Evolutionary conservation across 2,113 vertebrate species (phyloP), one percentile per base, ranked within the genome.

Genomic region (Kryptolebias marmoratus): DNA sequence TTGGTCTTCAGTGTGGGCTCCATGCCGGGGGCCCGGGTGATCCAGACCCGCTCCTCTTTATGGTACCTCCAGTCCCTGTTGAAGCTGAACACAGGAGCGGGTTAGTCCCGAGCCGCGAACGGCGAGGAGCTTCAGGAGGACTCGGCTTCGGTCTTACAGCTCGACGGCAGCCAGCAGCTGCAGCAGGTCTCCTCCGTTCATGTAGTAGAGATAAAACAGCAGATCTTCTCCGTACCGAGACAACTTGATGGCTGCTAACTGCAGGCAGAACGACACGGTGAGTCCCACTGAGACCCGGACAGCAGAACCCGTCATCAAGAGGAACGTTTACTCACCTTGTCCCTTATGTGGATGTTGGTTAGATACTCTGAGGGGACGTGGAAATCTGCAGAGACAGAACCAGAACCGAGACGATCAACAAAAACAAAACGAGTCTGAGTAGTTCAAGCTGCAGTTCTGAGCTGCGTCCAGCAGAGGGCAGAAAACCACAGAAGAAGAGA

Each of bases 291-390:
- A 22, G 22, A 22, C 22, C 22, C 22, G 22, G 22, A 47, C n/a
- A 22, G 11, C 16, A 53, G 16, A 53, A 57, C 30, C 1, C 5
- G 14, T 57, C 28, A 56, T 10, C 13, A 48, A 14, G 47, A 5
- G 52, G 2, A 8, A 1, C 28, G 14, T 5, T 7, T 36, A n/a
- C 47, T 0, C 93, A 99, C 97, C 96, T 99, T 99, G 94, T 99
- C 97, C 94, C 98, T 95, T 96, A 99, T 99, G 94, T 99, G 98
- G 95, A 99, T 99, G 95, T 99, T 99, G 93, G 98, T 99, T 96
- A 99, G 95, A 95, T 99, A 99, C 89, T 99, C 98, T 87, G 98
- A 99, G 64, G 98, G 98, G 89, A 99, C 98, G 91, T 99, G 98
- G 93, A 99, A 99, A 91, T 99, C 98, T 99, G 92, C 79, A 79